These are phyloP conservation scores for Tamias sibiricus DNA, from an alignment of 2,113 vertebrate genomes.

Conservation along the genomic window DNA sequence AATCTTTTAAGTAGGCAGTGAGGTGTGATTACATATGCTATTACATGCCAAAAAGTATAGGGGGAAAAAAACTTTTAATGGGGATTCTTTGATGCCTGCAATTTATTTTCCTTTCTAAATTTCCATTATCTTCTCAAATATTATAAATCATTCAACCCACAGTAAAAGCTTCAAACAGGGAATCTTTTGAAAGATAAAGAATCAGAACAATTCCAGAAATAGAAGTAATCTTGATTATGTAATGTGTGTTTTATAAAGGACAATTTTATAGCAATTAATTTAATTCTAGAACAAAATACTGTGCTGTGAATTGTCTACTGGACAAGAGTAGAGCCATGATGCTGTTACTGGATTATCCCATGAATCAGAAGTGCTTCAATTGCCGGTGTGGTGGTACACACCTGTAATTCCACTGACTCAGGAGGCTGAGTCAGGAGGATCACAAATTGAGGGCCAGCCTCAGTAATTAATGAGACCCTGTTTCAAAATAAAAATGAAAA, in stretches of 20 bases:
- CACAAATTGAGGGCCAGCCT: no score
- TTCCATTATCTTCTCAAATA: conserved; percentile 35
- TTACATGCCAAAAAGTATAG: background rate
- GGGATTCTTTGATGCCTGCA: background rate
- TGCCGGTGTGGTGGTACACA: no score
- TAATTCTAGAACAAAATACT: conserved; percentile 6
- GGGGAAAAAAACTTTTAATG: background rate
- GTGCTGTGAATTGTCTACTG: background rate
- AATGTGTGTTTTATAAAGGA: background rate
- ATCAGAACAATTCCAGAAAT: conserved; percentile 21
- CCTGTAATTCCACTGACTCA: no score
- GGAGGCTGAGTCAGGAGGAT: no score
- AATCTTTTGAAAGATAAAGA: conserved; percentile 39
- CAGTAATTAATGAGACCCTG: no score
- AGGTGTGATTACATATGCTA: conserved; percentile 2
- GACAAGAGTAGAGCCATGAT: background rate
- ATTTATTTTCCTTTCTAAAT: conserved; percentile 55
- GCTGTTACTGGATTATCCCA: background rate
- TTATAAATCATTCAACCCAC: conserved; percentile 9
- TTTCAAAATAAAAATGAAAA: no score
- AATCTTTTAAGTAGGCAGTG: conserved; percentile 35
- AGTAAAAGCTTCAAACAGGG: conserved; percentile 14
- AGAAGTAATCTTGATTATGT: background rate
- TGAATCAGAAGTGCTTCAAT: background rate
- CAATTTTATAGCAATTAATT: background rate